Percentiles rank a stretch among this genome's conserved stretches.
Evolutionary conservation across 2,797 vertebrate genomes (phyloP).

Genomic region (Dipus sagitta): DNA sequence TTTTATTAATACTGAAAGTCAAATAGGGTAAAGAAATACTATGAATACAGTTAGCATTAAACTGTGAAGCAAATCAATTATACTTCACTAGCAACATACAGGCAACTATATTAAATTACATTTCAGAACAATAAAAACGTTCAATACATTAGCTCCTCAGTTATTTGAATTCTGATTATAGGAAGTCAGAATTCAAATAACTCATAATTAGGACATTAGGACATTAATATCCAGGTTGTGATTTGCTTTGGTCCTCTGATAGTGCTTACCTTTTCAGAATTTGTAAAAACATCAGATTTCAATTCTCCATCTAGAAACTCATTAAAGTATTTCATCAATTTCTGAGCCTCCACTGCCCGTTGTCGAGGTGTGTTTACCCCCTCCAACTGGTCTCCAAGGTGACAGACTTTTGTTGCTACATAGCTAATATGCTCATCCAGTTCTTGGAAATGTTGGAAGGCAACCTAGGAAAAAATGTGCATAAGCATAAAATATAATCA

Average conservation of each 20-base stretch:
- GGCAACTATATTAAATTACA: slow-evolving; percentile 83
- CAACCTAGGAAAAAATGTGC: slow-evolving; percentile 91
- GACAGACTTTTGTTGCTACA: slow-evolving; percentile 99
- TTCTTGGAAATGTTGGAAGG: slow-evolving; percentile 99
- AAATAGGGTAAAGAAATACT: slow-evolving; percentile 61
- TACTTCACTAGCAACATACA: slow-evolving; percentile 84
- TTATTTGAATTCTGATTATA: slow-evolving; percentile 85
- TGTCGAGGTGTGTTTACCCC: slow-evolving; percentile 99
- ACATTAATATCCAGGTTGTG: slow-evolving; percentile 69
- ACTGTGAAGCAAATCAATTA: slow-evolving; percentile 81
- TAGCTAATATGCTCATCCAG: slow-evolving; percentile 99
- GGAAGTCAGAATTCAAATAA: slow-evolving; percentile 80
- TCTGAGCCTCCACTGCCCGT: slow-evolving; percentile 98
- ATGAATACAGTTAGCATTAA: slow-evolving; percentile 82
- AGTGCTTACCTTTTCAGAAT: slow-evolving; percentile 96
- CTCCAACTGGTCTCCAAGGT: slow-evolving; percentile 98
- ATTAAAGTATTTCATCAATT: slow-evolving; percentile 99
- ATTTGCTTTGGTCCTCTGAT: slow-evolving; percentile 87
- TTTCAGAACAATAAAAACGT: slow-evolving; percentile 87
- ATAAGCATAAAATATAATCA: slow-evolving; percentile 68
- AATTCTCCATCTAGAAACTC: slow-evolving; percentile 99
- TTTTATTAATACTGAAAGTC: slow-evolving; percentile 57
- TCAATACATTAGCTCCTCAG: slow-evolving; percentile 78
- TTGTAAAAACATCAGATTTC: slow-evolving; percentile 99
- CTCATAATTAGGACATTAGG: too few relatives aligned